Base-by-base conservation (phyloP, 2,113 vertebrate species). In the Chloroceryle aenea region DNA sequence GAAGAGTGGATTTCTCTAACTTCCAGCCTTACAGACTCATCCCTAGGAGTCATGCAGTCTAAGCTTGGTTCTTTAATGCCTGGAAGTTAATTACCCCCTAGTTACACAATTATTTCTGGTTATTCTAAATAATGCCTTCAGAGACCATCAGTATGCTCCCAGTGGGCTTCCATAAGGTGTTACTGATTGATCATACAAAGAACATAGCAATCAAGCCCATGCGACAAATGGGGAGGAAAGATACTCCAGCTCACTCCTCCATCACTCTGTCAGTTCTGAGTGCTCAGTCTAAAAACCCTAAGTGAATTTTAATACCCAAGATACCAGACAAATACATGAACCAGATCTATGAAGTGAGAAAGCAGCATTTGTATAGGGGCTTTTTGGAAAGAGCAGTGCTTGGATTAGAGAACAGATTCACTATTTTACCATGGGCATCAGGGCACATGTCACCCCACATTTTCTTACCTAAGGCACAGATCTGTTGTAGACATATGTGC, bases 81-180 rank as follows among this genome's bases (percentile, higher is more conserved):
- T 95, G 63, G 59, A 93, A 95, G 82, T 87, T 93, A 94, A 93
- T 95, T 90, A 93, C 38, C 81, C 87, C 92, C 68, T 64, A 53
- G 53, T 85, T 90, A 93, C 45, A 66, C 73, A 88, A 86, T 89
- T 94, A 92, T 80, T 74, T 78, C 76, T 79, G 36, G 32, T 85
- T 89, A 87, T 86, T 86, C 85, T 56, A 75, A 89, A 94, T 85
- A 92, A 81, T 72, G 80, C 64, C 90, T 90, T 90, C 73, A 81
- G 95, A 93, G 73, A 92, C 47, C 68, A 90, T 67, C 47, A 81
- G 56, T 1, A 86, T 47, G n/a, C 52, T 93, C 85, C 48, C n/a
- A 14, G 36, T 21, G 73, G 83, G 40, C 64, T 96, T 29, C 7
- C 61, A 62, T 22, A 53, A 79, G 90, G 83, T 94, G 82, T 68